Base-by-base conservation (phyloP, 2,113 vertebrate genomes). In the Maccullochella peelii region DNA sequence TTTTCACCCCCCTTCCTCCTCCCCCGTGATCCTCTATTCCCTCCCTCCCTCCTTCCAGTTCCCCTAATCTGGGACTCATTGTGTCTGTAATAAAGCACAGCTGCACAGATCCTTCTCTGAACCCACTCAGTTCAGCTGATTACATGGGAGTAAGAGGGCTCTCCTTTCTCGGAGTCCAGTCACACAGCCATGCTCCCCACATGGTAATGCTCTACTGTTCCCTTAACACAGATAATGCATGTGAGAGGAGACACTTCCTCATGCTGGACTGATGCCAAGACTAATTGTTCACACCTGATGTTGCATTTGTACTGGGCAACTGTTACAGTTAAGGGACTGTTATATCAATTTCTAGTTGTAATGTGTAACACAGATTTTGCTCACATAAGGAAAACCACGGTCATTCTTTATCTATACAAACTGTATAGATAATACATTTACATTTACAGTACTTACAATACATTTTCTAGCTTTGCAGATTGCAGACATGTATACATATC, bases 1-100 rank as follows among this genome's bases (percentile, higher is more conserved):
- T 73, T 72, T 77, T 54, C 40, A 57, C 23, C 40, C 80, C 47
- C 67, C 27, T 3, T 50, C 73, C 69, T 23, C 23, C 68, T 38
- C 66, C 69, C 25, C 12, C 61, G 12, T 83, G 80, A 81, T 88
- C 65, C 61, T 71, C 74, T 42, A 59, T 62, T 77, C 83, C 77
- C 85, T 74, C 77, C 81, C 73, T 77, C 54, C 52, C 66, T 82
- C 83, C 84, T 79, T 84, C 88, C 69, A 91, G 82, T 84, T 87
- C 74, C 85, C 91, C 87, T 93, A 94, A 95, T 95, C 94, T 94
- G 92, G 91, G 88, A 93, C 88, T 95, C 92, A 94, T 95, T 95
- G 94, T 94, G 92, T 92, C 90, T 88, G 90, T 93, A 92, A 94
- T 94, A 94, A 94, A 95, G 92, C 94, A 88, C 95, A 95, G 94